Evolutionary conservation across 2,888 invertebrate genomes (phyloP).

Genomic region (Hyalella azteca): DNA sequence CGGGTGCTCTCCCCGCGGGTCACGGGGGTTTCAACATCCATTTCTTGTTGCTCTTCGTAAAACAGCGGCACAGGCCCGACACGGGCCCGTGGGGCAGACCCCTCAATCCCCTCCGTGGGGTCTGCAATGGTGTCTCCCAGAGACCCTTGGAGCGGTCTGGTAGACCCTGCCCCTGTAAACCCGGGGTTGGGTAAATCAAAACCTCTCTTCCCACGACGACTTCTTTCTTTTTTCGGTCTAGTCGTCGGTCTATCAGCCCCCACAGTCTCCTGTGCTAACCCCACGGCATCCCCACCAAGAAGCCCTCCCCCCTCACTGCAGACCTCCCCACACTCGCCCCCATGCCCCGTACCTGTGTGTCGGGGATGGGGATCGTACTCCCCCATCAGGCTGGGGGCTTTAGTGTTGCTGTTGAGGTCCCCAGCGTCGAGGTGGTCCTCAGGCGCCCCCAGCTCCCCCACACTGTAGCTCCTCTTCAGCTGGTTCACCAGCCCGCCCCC

Average conservation of each 20-base stretch:
- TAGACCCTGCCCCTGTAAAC: too few relatives aligned
- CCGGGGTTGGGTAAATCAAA: too few relatives aligned
- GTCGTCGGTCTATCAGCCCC: too few relatives aligned
- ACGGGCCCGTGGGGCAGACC: not conserved
- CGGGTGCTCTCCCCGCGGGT: too few relatives aligned
- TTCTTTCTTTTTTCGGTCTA: too few relatives aligned
- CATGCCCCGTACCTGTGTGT: constrained; percentile 24
- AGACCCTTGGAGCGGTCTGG: too few relatives aligned
- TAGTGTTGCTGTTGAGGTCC: constrained; percentile 53
- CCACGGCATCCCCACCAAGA: too few relatives aligned
- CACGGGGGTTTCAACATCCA: not conserved
- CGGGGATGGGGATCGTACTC: constrained; percentile 14
- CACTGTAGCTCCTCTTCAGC: constrained; percentile 54
- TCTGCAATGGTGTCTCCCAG: too few relatives aligned
- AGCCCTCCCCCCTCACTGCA: too few relatives aligned
- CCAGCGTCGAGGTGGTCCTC: constrained; percentile 36
- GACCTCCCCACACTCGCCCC: too few relatives aligned
- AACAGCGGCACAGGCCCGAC: not conserved
- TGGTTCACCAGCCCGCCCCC: constrained; percentile 57
- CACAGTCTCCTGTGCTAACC: too few relatives aligned
- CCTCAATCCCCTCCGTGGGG: not conserved
- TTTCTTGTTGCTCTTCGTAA: not conserved
- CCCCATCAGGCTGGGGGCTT: constrained; percentile 40
- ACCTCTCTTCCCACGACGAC: too few relatives aligned
- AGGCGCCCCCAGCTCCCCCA: constrained; percentile 45